These are phyloP conservation scores for Fregetta grallaria DNA, from an alignment of 2,113 vertebrate species.

Conservation along the genomic window DNA sequence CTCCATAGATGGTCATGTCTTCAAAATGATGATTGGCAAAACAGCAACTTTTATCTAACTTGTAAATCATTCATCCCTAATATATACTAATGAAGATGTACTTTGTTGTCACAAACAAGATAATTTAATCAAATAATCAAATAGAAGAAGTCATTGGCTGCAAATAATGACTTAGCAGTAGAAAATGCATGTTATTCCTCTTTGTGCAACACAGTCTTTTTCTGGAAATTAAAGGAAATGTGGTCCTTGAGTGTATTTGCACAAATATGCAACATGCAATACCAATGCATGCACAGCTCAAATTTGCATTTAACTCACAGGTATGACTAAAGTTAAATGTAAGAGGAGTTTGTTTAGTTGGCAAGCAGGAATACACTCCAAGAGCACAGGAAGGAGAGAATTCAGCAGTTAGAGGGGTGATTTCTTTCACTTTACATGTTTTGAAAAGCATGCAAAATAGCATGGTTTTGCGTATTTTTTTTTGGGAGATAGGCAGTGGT, in stretches of 20 bases:
- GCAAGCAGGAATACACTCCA: neutral
- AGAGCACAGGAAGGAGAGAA: neutral
- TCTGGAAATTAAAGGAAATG: neutral
- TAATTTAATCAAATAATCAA: neutral
- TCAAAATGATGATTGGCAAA: neutral
- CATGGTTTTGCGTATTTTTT: neutral
- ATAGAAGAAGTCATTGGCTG: neutral
- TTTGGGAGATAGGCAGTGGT: neutral
- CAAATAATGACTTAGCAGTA: neutral
- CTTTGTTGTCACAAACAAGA: neutral
- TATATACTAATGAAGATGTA: neutral
- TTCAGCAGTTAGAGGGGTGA: neutral
- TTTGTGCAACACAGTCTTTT: neutral
- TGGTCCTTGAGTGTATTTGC: neutral
- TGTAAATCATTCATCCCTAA: neutral
- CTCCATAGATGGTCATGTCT: neutral
- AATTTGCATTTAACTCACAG: neutral
- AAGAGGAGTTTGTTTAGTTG: neutral
- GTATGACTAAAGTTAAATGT: neutral
- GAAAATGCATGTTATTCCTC: neutral
- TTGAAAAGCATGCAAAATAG: neutral
- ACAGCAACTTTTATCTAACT: neutral
- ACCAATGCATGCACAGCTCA: neutral
- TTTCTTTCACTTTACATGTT: neutral
- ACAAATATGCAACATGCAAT: neutral